Percentiles rank a stretch among this genome's conserved stretches.
phyloP scores from a whole-genome alignment of 2,113 vertebrate genomes.

The Cyphomyrus discorhynchus region DNA sequence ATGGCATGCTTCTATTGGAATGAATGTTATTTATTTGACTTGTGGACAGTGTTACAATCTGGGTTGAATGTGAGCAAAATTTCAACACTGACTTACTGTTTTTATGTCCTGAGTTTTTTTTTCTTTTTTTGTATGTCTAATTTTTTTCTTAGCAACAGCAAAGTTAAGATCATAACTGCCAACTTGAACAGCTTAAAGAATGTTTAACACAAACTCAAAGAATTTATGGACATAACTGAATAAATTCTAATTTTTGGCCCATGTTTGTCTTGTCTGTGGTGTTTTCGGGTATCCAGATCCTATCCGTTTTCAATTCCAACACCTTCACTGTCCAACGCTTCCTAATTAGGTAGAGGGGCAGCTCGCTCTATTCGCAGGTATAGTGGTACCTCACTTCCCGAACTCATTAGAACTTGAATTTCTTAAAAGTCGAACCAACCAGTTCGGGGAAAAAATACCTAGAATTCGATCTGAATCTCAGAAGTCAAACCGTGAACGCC shows the following conservation, averaged over 20 bases:
- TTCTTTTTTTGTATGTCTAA: background rate
- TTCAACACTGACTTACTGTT: conserved; percentile 7
- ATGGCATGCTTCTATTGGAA: conserved; percentile 2
- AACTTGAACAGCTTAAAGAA: conserved; percentile 32
- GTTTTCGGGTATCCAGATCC: background rate
- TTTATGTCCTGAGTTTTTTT: background rate
- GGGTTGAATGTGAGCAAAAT: conserved; percentile 13
- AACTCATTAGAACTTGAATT: no score
- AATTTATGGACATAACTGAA: conserved; percentile 9
- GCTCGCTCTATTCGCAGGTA: background rate
- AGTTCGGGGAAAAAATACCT: no score
- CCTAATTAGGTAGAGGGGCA: background rate
- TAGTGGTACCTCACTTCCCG: no score
- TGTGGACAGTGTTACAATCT: conserved; percentile 12
- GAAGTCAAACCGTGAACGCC: no score
- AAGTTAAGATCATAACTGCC: conserved; percentile 26
- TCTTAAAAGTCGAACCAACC: no score
- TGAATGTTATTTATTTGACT: conserved; percentile 25
- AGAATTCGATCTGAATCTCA: no score
- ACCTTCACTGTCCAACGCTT: background rate
- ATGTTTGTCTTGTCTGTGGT: background rate
- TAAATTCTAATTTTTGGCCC: conserved; percentile 24
- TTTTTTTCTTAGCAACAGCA: background rate
- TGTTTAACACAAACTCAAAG: conserved; percentile 19
- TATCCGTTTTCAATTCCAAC: background rate